A percentile compares a stretch with the other conserved stretches of the same genome.
These are phyloP conservation scores for Atopsyche davidsoni DNA, from an alignment of 1,140 invertebrate genomes.

Conservation along the genomic window DNA sequence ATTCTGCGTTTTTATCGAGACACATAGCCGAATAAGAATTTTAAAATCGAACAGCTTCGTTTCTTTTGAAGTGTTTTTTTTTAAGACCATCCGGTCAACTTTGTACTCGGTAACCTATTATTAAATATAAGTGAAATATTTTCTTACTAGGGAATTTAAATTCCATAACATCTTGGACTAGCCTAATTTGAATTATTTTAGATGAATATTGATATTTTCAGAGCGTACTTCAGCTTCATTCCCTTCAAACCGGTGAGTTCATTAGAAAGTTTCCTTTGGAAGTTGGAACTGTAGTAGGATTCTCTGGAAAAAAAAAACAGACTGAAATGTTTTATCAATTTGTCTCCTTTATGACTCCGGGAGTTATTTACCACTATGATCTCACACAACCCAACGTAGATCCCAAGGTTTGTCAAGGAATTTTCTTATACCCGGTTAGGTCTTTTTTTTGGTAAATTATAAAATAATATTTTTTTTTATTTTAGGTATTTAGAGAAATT, in stretches of 20 bases:
- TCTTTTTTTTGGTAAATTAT: conserved; percentile 3
- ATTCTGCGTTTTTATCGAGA: too few species aligned
- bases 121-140: too few species aligned
- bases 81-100: too few species aligned
- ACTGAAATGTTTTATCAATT: conserved; percentile 92
- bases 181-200: too few species aligned
- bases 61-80: too few species aligned
- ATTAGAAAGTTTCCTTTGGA: conserved; percentile 71
- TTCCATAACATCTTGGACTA: too few species aligned
- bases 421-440: conserved; percentile 6
- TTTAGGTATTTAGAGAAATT: conserved; percentile 76
- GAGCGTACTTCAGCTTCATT: conserved; percentile 80
- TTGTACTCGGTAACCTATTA: too few species aligned
- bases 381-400: conserved; percentile 59
- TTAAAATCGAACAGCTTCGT: too few species aligned
- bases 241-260: conserved; percentile 65
- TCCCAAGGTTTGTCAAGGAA: conserved; percentile 55
- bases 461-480: conserved; percentile 29
- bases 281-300: conserved; percentile 79
- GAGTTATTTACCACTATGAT: conserved; percentile 83
- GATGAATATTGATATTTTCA: conserved; percentile 50
- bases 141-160: not conserved
- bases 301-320: conserved; percentile 79
- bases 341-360: conserved; percentile 88
- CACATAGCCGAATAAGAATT: too few species aligned